Conservation (phyloP, 2,888 invertebrate species). For the Ophioninae sp. region DNA sequence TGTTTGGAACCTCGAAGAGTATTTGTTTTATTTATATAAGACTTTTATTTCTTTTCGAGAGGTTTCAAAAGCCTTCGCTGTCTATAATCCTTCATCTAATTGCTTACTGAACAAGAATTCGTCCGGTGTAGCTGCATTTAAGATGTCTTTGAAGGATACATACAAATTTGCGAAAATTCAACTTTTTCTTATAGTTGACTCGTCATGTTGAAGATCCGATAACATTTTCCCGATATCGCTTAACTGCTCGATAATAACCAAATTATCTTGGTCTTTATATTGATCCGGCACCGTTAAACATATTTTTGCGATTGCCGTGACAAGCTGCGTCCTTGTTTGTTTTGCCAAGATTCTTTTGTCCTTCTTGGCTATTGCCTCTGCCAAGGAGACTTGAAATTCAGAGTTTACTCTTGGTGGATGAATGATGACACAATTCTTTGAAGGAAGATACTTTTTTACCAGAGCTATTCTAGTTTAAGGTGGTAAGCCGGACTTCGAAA, state of each 20-base stretch:
- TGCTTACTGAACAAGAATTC: slow-evolving; percentile 48
- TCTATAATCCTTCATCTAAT: slow-evolving; percentile 2
- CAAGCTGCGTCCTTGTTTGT: slow-evolving; percentile 38
- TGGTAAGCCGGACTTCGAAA: slow-evolving; percentile 26
- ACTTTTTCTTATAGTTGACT: slow-evolving; percentile 34
- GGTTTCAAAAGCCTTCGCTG: slow-evolving; percentile 33
- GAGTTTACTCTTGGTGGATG: slow-evolving; percentile 28
- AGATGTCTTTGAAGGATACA: slow-evolving; percentile 34
- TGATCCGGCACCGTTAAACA: not conserved
- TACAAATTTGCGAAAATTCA: slow-evolving; percentile 44
- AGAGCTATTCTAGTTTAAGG: slow-evolving; percentile 4
- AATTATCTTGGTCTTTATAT: not conserved
- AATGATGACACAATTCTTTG: slow-evolving; percentile 15
- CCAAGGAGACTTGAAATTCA: slow-evolving; percentile 10
- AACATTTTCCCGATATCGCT: slow-evolving; percentile 31
- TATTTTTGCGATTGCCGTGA: slow-evolving; percentile 11
- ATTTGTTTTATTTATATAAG: no score
- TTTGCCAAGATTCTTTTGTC: slow-evolving; percentile 19
- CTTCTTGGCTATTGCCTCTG: not conserved
- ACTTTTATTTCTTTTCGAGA: slow-evolving; percentile 12
- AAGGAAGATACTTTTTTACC: slow-evolving; percentile 39
- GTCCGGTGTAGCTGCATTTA: slow-evolving; percentile 31
- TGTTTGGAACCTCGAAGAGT: no score
- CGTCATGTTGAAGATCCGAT: slow-evolving; percentile 54
- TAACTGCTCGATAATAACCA: not conserved